phyloP scores from a whole-genome alignment of 2,888 invertebrate genomes.

The Aquatica leii region DNA sequence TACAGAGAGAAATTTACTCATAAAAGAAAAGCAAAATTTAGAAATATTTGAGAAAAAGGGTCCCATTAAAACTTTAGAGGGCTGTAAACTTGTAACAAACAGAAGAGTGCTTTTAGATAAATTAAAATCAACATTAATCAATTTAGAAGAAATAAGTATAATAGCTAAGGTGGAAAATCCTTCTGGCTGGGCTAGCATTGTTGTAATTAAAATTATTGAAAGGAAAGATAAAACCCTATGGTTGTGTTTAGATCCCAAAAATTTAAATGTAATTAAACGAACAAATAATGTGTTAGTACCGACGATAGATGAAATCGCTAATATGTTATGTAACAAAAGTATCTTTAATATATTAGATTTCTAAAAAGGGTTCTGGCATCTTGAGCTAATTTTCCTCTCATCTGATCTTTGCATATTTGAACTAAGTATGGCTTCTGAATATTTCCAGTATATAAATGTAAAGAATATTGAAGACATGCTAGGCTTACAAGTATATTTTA shows the following conservation, averaged over 20 bases:
- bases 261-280: not conserved
- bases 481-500: not conserved
- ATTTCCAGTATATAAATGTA: too few species aligned
- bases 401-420: not conserved
- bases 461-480: not conserved
- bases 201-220: not conserved
- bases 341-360: not conserved
- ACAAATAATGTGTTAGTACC: not conserved
- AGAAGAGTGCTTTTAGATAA: too few species aligned
- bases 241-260: not conserved
- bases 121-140: too few species aligned
- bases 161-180: not conserved
- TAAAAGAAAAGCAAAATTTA: too few species aligned
- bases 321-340: not conserved
- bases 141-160: too few species aligned
- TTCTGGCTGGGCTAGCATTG: not conserved
- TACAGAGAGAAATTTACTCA: not conserved
- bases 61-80: not conserved
- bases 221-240: not conserved
- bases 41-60: too few species aligned
- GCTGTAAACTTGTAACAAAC: not conserved
- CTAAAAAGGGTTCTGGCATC: too few species aligned
- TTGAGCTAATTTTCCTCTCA: not conserved
- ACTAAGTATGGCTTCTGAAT: too few species aligned
- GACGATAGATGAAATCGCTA: too few species aligned